Percentiles rank a stretch among this genome's conserved stretches.
Evolutionary conservation across 1,140 invertebrate species (phyloP).

Genomic region (Diprion similis): DNA sequence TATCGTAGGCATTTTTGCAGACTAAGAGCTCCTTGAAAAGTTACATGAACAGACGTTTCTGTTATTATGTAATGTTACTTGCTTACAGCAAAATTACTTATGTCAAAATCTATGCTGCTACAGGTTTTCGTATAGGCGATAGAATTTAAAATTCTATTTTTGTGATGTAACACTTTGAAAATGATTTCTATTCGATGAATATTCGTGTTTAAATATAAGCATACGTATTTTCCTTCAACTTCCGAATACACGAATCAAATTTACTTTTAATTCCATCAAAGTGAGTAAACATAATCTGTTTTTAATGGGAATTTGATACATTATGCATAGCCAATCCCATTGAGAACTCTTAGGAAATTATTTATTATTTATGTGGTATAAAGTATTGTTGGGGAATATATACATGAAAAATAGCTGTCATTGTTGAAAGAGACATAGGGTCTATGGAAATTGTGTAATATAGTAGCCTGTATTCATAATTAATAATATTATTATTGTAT

Average conservation of each 20-base stretch:
- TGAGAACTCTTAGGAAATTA: slow-evolving; percentile 21
- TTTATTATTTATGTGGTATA: slow-evolving; percentile 35
- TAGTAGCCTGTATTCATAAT: slow-evolving; percentile 23
- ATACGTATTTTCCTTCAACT: neutral
- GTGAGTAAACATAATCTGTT: too few species aligned
- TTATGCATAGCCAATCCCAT: neutral
- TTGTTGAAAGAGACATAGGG: slow-evolving; percentile 19
- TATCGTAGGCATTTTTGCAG: too few species aligned
- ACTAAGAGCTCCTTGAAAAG: too few species aligned
- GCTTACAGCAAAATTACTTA: too few species aligned
- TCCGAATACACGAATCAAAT: too few species aligned
- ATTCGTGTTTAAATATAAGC: neutral
- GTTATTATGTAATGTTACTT: too few species aligned
- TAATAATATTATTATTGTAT: slow-evolving; percentile 23
- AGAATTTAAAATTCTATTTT: too few species aligned
- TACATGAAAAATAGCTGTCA: slow-evolving; percentile 1
- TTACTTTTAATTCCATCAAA: too few species aligned
- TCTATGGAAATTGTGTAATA: slow-evolving; percentile 30
- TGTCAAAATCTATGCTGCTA: too few species aligned
- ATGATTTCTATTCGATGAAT: neutral
- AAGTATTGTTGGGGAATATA: slow-evolving; percentile 31
- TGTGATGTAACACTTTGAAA: neutral
- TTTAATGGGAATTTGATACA: too few species aligned
- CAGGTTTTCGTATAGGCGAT: too few species aligned
- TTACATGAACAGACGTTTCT: too few species aligned